phyloP scores from a whole-genome alignment of 2,888 invertebrate genomes.

The Elegia similella region DNA sequence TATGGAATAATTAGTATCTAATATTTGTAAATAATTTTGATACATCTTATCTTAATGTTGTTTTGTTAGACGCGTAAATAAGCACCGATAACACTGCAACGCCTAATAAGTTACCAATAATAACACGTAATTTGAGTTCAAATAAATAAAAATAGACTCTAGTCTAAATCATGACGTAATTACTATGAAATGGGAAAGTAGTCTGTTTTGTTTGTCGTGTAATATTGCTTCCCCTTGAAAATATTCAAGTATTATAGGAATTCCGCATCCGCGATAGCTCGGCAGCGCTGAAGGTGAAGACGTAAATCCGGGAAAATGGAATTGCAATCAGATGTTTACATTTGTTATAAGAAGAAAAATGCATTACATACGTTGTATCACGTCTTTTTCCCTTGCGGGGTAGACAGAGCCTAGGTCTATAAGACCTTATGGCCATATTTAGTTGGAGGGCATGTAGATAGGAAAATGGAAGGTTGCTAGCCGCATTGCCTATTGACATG shows the following conservation, averaged over 20 bases:
- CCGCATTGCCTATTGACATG: too few relatives aligned
- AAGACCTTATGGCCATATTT: too few relatives aligned
- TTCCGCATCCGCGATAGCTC: too few relatives aligned
- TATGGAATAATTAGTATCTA: not conserved
- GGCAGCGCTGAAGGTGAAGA: too few relatives aligned
- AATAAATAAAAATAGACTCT: not conserved
- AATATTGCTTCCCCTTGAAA: not conserved
- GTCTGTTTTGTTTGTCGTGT: not conserved
- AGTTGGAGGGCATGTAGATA: too few relatives aligned
- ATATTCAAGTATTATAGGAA: not conserved
- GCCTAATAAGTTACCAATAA: not conserved
- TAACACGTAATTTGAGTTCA: not conserved
- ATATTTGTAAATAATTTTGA: not conserved
- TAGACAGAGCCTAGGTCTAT: too few relatives aligned
- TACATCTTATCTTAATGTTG: conserved; percentile 10
- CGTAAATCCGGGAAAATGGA: too few relatives aligned
- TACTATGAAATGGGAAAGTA: not conserved
- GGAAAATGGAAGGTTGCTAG: too few relatives aligned
- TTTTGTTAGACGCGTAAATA: conserved; percentile 1
- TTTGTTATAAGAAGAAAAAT: too few relatives aligned
- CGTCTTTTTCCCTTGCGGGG: too few relatives aligned
- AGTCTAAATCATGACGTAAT: not conserved
- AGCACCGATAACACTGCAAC: not conserved
- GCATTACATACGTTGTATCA: too few relatives aligned
- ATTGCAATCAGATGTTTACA: too few relatives aligned